Percentiles rank a stretch among this genome's conserved stretches.
phyloP scores from a whole-genome alignment of 1,140 invertebrate genomes.

The Lepidurus packardi region DNA sequence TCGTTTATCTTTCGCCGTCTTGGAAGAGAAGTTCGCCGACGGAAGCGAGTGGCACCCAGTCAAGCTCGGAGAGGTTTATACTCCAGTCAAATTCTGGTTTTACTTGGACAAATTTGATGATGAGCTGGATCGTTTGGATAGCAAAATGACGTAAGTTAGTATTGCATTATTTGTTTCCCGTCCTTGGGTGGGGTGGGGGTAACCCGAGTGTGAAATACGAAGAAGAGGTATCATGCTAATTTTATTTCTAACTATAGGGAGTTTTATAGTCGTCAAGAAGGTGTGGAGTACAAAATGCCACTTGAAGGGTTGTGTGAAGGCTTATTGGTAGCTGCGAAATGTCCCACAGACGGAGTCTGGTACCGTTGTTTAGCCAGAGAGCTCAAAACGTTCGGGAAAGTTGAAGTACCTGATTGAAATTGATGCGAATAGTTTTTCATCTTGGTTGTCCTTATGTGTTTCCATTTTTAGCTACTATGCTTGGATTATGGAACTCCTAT shows the following conservation, averaged over 20 bases:
- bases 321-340: not conserved
- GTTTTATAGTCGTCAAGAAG: not conserved
- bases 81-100: not conserved
- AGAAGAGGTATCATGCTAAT: not conserved
- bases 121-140: not conserved
- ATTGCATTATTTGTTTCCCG: too few relatives aligned
- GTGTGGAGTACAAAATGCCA: not conserved
- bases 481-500: not conserved
- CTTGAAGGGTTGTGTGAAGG: not conserved
- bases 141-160: slow-evolving; percentile 3
- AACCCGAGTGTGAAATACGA: too few relatives aligned
- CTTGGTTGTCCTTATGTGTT: not conserved
- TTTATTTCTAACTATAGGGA: not conserved
- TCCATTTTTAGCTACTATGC: not conserved
- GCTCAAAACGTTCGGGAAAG: not conserved
- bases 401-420: not conserved
- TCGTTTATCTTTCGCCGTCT: not conserved
- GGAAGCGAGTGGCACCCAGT: not conserved
- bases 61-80: not conserved
- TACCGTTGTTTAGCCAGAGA: not conserved
- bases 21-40: not conserved
- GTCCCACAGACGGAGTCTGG: not conserved
- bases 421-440: not conserved
- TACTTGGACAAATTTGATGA: not conserved
- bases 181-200: too few relatives aligned